Evolutionary conservation across 2,888 invertebrate genomes (phyloP), one percentile per base, ranked within the genome.

Genomic region (Margaritifera margaritifera): DNA sequence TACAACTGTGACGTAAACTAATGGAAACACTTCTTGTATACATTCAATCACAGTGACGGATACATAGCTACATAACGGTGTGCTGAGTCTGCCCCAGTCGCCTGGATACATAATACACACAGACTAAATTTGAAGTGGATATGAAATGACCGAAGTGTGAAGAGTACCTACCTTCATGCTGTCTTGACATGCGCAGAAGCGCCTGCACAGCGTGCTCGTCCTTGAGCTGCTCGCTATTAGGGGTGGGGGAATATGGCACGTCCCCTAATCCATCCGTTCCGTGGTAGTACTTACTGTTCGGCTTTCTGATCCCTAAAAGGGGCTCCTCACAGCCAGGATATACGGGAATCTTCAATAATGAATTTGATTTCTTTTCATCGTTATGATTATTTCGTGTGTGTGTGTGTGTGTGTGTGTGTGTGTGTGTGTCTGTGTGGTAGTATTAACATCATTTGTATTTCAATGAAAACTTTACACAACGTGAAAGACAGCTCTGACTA

Each of bases 231-330:
- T 64, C 67, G 1, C 59, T 67, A 58, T 75, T 71, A 1, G 91
- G 90, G n/a, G 88, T 72, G 56, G 88, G 76, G 15, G 82, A 77
- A 5, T 90, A 91, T 0, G 90, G 91, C 18, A 91, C 90, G 84
- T 94, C 94, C 2, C 94, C 94, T 70, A 95, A 92, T 3, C 95
- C 95, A 87, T 95, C 94, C 27, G 85, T 81, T 0, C 95, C 95
- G 81, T 93, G 92, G 78, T 92, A 94, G 76, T 90, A 62, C 25
- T 69, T 64, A 27, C 64, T 73, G 2, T 64, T 60, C 24, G 64
- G 68, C 54, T 68, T 73, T 51, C 68, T 58, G 60, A 73, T 68
- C 20, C 74, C 78, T 55, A 81, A 63, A 60, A 80, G 63, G 54
- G 80, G 73, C n/a, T 65, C 81, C 15, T 84, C 80, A 20, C 90